Conservation (phyloP, 2,797 vertebrate genomes). For the Momotus momota region DNA sequence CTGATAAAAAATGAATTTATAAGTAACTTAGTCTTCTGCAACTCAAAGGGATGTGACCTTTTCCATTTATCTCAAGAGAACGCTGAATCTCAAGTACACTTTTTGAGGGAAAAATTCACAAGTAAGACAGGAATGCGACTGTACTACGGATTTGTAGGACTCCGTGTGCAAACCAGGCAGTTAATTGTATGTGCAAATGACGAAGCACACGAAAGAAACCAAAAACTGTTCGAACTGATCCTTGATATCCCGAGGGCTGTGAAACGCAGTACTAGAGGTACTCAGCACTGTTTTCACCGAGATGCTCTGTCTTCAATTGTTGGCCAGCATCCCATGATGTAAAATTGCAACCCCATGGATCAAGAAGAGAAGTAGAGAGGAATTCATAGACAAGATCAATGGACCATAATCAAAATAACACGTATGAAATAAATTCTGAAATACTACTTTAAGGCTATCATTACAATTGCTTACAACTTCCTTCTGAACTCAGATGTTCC, state of each 20-base stretch:
- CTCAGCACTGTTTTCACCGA: background rate
- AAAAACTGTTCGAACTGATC: background rate
- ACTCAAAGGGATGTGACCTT: slow-evolving; percentile 12
- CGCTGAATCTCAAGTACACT: background rate
- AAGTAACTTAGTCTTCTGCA: background rate
- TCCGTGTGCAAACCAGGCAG: background rate
- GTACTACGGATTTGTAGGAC: background rate
- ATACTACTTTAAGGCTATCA: background rate
- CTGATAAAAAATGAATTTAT: slow-evolving; percentile 18
- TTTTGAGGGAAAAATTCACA: background rate
- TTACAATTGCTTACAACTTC: background rate
- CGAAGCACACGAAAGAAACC: background rate
- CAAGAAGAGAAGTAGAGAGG: background rate
- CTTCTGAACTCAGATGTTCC: background rate
- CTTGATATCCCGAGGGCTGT: background rate
- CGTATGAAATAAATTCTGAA: background rate
- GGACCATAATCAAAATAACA: background rate
- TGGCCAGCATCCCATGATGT: background rate
- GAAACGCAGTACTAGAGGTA: background rate
- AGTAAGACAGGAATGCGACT: background rate
- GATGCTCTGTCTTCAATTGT: background rate
- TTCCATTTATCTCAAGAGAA: background rate
- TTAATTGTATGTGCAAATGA: background rate
- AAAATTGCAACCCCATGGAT: background rate
- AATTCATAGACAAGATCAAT: background rate